phyloP scores from a whole-genome alignment of 2,797 vertebrate genomes.

The Micrastur ruficollis region DNA sequence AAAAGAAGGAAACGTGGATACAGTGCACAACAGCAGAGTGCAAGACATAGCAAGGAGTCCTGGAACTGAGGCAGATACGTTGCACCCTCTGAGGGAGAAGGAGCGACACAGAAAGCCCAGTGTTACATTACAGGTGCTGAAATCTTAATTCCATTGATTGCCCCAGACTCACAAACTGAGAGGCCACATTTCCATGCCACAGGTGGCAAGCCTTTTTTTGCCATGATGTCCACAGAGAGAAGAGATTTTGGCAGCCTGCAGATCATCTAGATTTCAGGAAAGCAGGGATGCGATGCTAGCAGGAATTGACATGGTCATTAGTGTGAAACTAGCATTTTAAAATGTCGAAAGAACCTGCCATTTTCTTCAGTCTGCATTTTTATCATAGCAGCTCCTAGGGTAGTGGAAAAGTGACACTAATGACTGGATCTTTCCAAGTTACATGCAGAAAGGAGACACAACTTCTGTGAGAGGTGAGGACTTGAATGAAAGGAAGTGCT shows the following conservation, averaged over 20 bases:
- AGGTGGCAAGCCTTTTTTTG: neutral
- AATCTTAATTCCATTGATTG: neutral
- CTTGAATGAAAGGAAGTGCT: neutral
- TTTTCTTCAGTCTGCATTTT: slow-evolving; percentile 1
- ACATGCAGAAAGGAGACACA: neutral
- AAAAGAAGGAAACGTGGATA: neutral
- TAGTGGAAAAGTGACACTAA: slow-evolving; percentile 5
- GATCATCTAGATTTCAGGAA: neutral
- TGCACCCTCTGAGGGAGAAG: neutral
- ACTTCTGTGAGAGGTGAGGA: neutral
- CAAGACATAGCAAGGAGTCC: neutral
- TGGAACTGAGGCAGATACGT: neutral
- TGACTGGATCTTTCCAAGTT: neutral
- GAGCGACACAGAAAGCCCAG: neutral
- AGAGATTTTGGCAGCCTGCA: slow-evolving; percentile 1
- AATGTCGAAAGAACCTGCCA: neutral
- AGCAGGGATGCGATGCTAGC: neutral
- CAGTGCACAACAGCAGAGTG: neutral
- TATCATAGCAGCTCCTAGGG: neutral
- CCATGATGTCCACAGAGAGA: neutral
- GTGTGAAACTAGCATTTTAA: neutral
- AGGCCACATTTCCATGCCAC: neutral
- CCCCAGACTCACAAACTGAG: neutral
- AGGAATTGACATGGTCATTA: neutral
- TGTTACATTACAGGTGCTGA: neutral